Evolutionary conservation across 2,888 invertebrate species (phyloP), one percentile per base, ranked within the genome.

Genomic region (Cheilosia vernalis): DNA sequence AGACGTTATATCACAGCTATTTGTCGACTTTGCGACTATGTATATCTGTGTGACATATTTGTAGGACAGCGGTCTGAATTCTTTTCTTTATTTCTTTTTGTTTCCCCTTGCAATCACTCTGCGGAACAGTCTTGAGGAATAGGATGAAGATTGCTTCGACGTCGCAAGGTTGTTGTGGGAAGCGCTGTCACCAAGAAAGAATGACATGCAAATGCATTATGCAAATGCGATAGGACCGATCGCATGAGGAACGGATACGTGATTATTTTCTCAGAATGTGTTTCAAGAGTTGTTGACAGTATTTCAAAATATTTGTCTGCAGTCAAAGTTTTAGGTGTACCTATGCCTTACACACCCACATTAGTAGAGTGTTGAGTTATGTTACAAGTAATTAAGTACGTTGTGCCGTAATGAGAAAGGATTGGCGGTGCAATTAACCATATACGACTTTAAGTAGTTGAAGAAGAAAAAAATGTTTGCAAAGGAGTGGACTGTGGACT

Each of bases 141-240:
- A 53, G 30, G 49, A 73, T 44, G 67, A 79, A 69, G 30, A 73
- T 73, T 78, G 66, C 72, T 78, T 67, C 67, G 67, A 74, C 61
- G 42, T 67, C 73, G 63, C 67, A 73, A 78, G 73, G 72, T 83
- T 83, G 42, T 15, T 53, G 53, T 58, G 30, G 21, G n/a, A n/a
- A 40, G 10, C 63, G 37, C 80, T 80, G 74, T 80, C 80, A 74
- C 19, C 61, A 44, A 53, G n/a, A 44, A 19, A 49, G 58, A 70
- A 53, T 72, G 83, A 63, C 61, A 79, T 69, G 79, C 56, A 78
- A 63, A 53, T 69, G 73, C 49, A 73, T 83, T 78, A 79, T 78
- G 73, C 72, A 83, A 78, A 83, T 78, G 67, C 61, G 79, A 73
- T 67, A 78, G 58, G 67, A 27, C 51, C 13, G 51, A 51, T n/a